phyloP scores from a whole-genome alignment of 2,113 vertebrate species.

The Oxyura jamaicensis region DNA sequence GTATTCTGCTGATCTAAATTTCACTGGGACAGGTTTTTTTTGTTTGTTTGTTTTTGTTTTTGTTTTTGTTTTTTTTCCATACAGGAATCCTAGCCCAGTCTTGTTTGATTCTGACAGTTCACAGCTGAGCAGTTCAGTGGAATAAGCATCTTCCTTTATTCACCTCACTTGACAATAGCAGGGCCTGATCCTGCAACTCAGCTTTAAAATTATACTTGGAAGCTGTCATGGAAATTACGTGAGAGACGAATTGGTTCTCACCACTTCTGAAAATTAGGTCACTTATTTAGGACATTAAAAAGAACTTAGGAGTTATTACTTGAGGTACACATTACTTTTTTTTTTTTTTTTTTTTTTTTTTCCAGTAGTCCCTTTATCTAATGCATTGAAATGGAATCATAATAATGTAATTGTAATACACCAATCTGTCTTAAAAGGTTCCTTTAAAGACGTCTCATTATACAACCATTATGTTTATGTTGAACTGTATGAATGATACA shows the following conservation, averaged over 20 bases:
- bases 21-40: not conserved
- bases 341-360: no score
- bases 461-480: not conserved
- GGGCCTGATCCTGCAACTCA: conserved; percentile 30
- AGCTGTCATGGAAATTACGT: not conserved
- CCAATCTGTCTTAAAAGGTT: not conserved
- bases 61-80: no score
- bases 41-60: accelerated
- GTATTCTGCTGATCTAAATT: conserved; percentile 29
- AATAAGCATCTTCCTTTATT: conserved; percentile 9
- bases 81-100: not conserved
- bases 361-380: not conserved
- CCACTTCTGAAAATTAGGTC: conserved; percentile 54
- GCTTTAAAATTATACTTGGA: conserved; percentile 29
- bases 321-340: not conserved
- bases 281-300: conserved; percentile 59
- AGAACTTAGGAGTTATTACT: conserved; percentile 23
- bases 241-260: not conserved
- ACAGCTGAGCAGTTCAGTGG: conserved; percentile 43
- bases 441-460: not conserved
- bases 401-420: conserved; percentile 15
- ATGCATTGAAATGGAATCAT: not conserved
- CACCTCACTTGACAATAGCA: conserved; percentile 8
- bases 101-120: conserved; percentile 37
- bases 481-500: not conserved